These are phyloP conservation scores for Pachycephala philippinensis DNA, from an alignment of 2,113 vertebrate species.

Conservation along the genomic window DNA sequence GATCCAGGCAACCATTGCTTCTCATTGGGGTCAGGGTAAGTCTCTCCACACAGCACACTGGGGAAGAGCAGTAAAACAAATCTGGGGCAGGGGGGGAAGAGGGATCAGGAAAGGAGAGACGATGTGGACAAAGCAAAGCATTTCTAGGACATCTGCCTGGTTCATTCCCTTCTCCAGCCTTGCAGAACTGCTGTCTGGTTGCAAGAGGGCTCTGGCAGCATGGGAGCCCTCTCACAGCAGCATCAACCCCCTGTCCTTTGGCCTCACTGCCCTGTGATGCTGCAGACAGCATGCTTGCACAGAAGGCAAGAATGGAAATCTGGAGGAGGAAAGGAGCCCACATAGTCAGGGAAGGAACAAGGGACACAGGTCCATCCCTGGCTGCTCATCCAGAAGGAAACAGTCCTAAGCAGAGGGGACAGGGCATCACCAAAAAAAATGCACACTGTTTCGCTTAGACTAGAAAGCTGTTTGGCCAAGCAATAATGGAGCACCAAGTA, in stretches of 20 bases:
- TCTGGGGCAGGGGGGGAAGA: fast-evolving
- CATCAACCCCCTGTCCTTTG: background rate
- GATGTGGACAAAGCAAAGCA: background rate
- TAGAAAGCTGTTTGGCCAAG: background rate
- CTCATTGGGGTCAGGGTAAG: background rate
- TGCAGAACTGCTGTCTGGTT: background rate
- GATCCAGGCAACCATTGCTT: background rate
- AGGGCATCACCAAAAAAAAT: background rate
- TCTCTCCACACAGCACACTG: background rate
- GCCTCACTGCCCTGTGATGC: background rate
- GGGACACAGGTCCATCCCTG: background rate
- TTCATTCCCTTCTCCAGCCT: background rate
- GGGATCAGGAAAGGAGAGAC: background rate
- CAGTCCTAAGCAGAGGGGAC: background rate
- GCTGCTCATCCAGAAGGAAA: background rate
- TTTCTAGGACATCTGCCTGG: background rate
- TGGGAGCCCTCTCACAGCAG: background rate
- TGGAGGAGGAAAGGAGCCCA: background rate
- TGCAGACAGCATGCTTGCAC: background rate
- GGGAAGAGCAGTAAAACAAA: background rate
- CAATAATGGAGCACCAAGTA: background rate
- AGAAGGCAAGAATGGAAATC: background rate
- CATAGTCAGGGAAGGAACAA: background rate
- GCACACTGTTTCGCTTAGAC: background rate
- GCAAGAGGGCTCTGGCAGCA: background rate